Conservation (phyloP, 2,888 invertebrate species). For the Pollenia griseotomentosa region DNA sequence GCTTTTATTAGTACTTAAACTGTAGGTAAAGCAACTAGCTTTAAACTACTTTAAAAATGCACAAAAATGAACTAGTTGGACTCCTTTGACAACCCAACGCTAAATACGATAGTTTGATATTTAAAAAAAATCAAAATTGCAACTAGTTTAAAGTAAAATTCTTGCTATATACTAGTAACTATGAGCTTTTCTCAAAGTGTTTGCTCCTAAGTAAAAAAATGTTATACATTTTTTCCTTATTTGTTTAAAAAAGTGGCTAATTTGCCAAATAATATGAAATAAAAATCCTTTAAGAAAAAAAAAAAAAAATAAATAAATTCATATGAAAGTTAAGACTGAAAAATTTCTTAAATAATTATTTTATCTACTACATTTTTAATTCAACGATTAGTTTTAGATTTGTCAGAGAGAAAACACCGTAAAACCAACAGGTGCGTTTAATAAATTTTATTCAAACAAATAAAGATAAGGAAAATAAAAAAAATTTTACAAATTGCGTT, state of each 20-base stretch:
- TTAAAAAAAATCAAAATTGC: too few relatives aligned
- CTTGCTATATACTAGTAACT: too few relatives aligned
- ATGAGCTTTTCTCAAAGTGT: background rate
- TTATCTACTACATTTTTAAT: too few relatives aligned
- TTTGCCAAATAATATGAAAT: conserved; percentile 18
- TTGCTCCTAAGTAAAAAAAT: background rate
- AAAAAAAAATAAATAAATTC: background rate
- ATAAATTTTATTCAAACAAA: background rate
- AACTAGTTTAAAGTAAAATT: too few relatives aligned
- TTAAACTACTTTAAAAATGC: too few relatives aligned
- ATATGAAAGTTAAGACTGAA: background rate
- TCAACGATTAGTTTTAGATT: too few relatives aligned
- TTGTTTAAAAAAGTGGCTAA: conserved; percentile 7
- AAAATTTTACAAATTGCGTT: background rate
- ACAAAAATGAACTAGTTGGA: too few relatives aligned
- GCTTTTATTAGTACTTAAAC: too few relatives aligned
- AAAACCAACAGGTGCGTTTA: background rate
- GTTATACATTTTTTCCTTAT: background rate
- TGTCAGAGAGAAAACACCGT: too few relatives aligned
- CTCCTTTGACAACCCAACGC: too few relatives aligned
- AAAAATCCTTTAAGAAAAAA: background rate
- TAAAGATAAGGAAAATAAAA: conserved; percentile 5
- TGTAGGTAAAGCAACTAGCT: too few relatives aligned
- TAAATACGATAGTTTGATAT: too few relatives aligned
- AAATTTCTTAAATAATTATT: conserved; percentile 8